These are phyloP conservation scores for Shinisaurus crocodilurus DNA, from an alignment of 2,113 vertebrate genomes.

Conservation along the genomic window DNA sequence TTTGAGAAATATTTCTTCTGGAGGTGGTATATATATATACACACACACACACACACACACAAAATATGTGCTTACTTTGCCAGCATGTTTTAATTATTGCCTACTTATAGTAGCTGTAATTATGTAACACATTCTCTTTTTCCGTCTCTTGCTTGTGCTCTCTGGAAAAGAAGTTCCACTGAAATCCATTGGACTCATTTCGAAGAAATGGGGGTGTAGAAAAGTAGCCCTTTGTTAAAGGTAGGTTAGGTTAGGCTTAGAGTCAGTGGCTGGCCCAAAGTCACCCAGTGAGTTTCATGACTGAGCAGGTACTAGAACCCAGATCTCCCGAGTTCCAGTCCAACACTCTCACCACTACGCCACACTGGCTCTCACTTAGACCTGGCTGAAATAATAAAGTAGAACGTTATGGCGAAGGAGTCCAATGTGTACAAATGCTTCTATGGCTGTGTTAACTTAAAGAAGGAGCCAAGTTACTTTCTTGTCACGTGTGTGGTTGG, in stretches of 20 bases:
- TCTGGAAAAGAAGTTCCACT: not conserved
- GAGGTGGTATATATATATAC: not conserved
- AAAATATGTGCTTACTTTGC: not conserved
- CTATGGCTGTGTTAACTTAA: not conserved
- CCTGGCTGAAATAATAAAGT: slow-evolving; percentile 29
- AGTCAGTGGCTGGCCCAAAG: no score
- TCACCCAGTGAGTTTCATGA: no score
- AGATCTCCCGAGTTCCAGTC: no score
- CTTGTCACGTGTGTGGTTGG: not conserved
- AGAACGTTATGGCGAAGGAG: slow-evolving; percentile 12
- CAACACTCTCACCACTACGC: no score
- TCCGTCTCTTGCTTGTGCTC: not conserved
- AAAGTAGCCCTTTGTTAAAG: not conserved
- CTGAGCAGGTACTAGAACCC: no score
- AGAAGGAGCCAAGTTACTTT: slow-evolving; percentile 37
- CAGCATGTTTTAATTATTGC: slow-evolving; percentile 6
- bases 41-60: no score
- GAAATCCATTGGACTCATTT: not conserved
- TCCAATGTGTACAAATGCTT: slow-evolving; percentile 25
- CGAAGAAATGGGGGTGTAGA: not conserved
- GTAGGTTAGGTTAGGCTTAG: no score
- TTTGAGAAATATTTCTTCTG: not conserved
- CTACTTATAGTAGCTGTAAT: not conserved
- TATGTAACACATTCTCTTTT: not conserved
- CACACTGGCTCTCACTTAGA: no score